phyloP scores from a whole-genome alignment of 2,888 invertebrate species.

The Napeogenes sylphis region DNA sequence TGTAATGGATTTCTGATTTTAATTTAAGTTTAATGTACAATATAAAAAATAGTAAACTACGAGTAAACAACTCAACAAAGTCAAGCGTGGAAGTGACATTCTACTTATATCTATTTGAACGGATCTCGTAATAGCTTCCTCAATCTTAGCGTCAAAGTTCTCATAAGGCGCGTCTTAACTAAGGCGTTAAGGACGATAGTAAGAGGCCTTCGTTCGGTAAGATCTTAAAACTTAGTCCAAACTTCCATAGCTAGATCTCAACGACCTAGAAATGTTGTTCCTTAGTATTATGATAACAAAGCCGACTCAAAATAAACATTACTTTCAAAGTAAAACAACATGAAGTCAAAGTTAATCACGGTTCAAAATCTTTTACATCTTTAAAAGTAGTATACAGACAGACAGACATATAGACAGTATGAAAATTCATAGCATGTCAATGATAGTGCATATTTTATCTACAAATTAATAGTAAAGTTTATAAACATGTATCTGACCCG shows the following conservation, averaged over 20 bases:
- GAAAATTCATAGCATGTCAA: too few relatives aligned
- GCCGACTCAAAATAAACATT: neutral
- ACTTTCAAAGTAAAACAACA: neutral
- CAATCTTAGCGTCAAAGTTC: slow-evolving; percentile 77
- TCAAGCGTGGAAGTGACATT: slow-evolving; percentile 74
- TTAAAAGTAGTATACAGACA: too few relatives aligned
- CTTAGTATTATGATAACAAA: slow-evolving; percentile 59
- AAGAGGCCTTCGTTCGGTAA: slow-evolving; percentile 71
- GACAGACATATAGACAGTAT: too few relatives aligned
- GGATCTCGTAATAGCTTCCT: slow-evolving; percentile 76
- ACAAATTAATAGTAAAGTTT: slow-evolving; percentile 61
- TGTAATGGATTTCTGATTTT: too few relatives aligned
- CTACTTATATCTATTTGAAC: slow-evolving; percentile 74
- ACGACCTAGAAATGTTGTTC: slow-evolving; percentile 52
- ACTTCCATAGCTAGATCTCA: slow-evolving; percentile 73
- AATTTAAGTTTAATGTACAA: too few relatives aligned
- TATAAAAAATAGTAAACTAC: too few relatives aligned
- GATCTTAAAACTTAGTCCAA: slow-evolving; percentile 73
- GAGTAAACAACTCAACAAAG: slow-evolving; percentile 72
- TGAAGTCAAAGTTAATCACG: neutral
- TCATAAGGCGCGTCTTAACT: slow-evolving; percentile 77
- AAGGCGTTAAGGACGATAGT: slow-evolving; percentile 76
- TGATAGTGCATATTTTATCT: slow-evolving; percentile 20
- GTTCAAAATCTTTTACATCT: too few relatives aligned
- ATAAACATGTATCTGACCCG: slow-evolving; percentile 56